Evolutionary conservation across 2,113 vertebrate species (phyloP), one percentile per base, ranked within the genome.

Genomic region (Arothron firmamentum): DNA sequence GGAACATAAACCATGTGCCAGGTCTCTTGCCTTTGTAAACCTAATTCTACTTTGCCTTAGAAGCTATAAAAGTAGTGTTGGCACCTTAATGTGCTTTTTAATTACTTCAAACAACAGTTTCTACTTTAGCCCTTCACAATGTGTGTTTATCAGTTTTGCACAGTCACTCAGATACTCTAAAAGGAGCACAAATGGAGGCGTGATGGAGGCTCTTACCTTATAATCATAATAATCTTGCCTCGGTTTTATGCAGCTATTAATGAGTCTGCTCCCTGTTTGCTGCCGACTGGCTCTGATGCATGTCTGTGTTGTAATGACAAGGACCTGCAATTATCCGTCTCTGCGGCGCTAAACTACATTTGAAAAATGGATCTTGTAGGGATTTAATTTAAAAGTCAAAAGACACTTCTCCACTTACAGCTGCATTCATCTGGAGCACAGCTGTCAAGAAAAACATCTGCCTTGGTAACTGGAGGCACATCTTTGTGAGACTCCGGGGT

Each of bases 311-410:
- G 76, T 60, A 53, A 81, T 84, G 74, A 70, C 67, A 67, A 59
- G 65, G 65, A 79, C 69, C 63, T 62, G 52, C 77, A 81, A 83
- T 85, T 83, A 78, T 80, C 68, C 66, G 63, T 68, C 79, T 70
- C 65, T 71, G 64, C 65, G 62, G 59, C 50, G 56, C 73, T 58
- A 25, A 67, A 69, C 56, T 55, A 49, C 21, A 46, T 63, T 65
- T 86, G 80, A 85, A 82, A 82, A 87, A 88, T 83, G 60, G 52
- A 75, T 82, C 78, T 61, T 67, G 52, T 16, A 56, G 56, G 49
- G 81, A 82, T 81, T 79, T 73, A 77, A 85, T 86, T 86, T 88
- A 78, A 79, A 84, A 85, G 70, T 75, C 75, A 70, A 79, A 85
- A 75, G 72, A 65, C 59, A 60, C 50, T 61, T 67, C 15, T 59